These are phyloP conservation scores for Heteromurus nitidus DNA, from an alignment of 2,888 invertebrate species.

Conservation along the genomic window DNA sequence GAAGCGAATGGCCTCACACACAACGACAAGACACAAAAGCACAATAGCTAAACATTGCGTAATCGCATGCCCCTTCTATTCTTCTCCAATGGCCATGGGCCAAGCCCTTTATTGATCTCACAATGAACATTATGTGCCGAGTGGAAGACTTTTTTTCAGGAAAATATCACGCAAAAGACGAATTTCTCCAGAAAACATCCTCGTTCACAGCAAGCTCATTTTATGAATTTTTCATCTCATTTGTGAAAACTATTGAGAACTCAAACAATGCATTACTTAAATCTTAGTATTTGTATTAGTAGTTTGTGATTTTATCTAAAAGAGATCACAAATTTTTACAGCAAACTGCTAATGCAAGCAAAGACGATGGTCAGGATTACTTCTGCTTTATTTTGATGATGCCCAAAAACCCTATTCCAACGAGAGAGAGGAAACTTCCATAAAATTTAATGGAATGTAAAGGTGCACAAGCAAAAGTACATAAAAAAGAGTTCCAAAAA, in stretches of 20 bases:
- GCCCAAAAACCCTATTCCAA: conserved; percentile 33
- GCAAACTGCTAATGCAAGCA: too few relatives aligned
- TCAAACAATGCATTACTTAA: neutral
- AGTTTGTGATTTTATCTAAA: too few relatives aligned
- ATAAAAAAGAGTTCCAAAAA: conserved; percentile 51
- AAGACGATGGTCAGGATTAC: too few relatives aligned
- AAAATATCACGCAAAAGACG: conserved; percentile 25
- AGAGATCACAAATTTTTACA: too few relatives aligned
- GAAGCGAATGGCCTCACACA: conserved; percentile 25
- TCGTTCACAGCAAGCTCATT: neutral
- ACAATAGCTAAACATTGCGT: conserved; percentile 51
- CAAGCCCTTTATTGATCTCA: conserved; percentile 60
- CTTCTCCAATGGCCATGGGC: conserved; percentile 30
- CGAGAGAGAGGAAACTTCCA: conserved; percentile 43
- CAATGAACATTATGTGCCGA: conserved; percentile 57
- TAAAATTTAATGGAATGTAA: conserved; percentile 64
- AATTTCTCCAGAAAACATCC: conserved; percentile 17
- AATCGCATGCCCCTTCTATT: conserved; percentile 59
- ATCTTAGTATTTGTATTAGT: too few relatives aligned
- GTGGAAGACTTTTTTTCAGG: conserved; percentile 11
- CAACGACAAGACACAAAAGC: conserved; percentile 10
- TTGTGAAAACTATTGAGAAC: neutral
- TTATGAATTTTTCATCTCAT: neutral
- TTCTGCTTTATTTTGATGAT: conserved; percentile 9
- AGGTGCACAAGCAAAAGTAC: conserved; percentile 39